Base-by-base conservation (phyloP, 1,140 invertebrate genomes). In the Bombus haemorrhoidalis region DNA sequence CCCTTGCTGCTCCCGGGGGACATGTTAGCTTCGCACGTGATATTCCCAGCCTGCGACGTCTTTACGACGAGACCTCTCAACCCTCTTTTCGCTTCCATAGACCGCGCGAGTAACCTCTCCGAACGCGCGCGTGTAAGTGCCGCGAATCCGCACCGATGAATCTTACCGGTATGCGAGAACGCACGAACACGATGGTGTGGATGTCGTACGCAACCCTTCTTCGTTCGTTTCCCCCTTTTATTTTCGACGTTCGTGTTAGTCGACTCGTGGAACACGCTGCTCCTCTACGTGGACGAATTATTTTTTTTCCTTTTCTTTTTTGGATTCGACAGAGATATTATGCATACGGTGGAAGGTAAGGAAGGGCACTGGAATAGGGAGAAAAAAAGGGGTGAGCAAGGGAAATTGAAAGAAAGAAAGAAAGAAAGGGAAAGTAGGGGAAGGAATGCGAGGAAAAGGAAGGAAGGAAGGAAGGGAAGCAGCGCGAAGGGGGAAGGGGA, bases 21-120 rank as follows among this genome's bases (percentile, higher is more conserved):
- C 87, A 90, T 91, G 91, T 91, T 92, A 92, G 86, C 87, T 87
- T 87, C 84, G 89, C 87, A 91, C 91, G 90, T 92, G 91, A 90
- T 91, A 90, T 90, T 91, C 86, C 81, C 87, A 84, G 86, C 69
- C 80, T 83, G 74, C 47, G 59, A 62, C 86, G 84, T 81, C 89
- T 87, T 88, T 87, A 82, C 87, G 89, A 88, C 80, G 69, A 91
- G 88, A 74, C 79, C 82, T 69, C 86, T 81, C 75, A 64, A 64
- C 68, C 80, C 62, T 28, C 59, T n/a, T 71, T 89, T 62, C 53
- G 62, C 53, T 75, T 85, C 71, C 83, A 73, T 62, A 66, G 41
- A 86, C 59, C 73, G 73, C 74, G 76, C 47, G 22, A 71, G 59
- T 71, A 76, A 69, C 73, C 83, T 82, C 87, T 82, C 75, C 71